Conservation (phyloP, 1,140 invertebrate species). For the Pseudomyrmex concolor region DNA sequence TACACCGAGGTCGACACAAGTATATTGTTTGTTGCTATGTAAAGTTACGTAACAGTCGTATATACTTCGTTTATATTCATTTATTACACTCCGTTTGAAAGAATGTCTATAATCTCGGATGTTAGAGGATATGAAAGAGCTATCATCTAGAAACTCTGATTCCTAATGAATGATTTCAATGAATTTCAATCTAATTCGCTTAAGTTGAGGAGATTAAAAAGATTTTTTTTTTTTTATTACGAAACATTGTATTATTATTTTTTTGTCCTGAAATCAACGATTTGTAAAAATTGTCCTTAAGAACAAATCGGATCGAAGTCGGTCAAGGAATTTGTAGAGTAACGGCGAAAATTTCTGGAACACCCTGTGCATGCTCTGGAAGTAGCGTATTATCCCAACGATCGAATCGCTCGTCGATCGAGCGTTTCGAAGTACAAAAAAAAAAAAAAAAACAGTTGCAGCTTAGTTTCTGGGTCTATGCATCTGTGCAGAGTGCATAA, state of each 20-base stretch:
- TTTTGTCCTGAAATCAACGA: background rate
- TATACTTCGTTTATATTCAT: background rate
- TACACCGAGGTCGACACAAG: slow-evolving; percentile 22
- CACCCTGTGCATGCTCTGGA: background rate
- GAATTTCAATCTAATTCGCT: background rate
- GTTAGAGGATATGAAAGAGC: background rate
- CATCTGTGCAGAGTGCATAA: slow-evolving; percentile 14
- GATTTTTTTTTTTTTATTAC: background rate
- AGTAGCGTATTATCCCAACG: slow-evolving; percentile 3
- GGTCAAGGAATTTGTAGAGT: background rate
- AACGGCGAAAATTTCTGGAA: background rate
- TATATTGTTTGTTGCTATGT: slow-evolving; percentile 19
- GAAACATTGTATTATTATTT: background rate
- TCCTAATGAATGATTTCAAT: background rate
- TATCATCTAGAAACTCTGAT: background rate
- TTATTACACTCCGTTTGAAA: background rate
- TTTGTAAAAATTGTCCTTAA: background rate
- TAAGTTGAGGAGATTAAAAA: background rate
- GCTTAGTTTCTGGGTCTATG: slow-evolving; percentile 14
- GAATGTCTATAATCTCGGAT: background rate
- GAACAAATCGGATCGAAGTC: background rate
- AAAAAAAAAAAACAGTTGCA: slow-evolving; percentile 14
- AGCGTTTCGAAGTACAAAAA: background rate
- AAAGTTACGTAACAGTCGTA: slow-evolving; percentile 28
- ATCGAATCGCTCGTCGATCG: background rate